These are phyloP conservation scores for Rhinophrynus dorsalis DNA, from an alignment of 2,797 vertebrate species.

Conservation along the genomic window DNA sequence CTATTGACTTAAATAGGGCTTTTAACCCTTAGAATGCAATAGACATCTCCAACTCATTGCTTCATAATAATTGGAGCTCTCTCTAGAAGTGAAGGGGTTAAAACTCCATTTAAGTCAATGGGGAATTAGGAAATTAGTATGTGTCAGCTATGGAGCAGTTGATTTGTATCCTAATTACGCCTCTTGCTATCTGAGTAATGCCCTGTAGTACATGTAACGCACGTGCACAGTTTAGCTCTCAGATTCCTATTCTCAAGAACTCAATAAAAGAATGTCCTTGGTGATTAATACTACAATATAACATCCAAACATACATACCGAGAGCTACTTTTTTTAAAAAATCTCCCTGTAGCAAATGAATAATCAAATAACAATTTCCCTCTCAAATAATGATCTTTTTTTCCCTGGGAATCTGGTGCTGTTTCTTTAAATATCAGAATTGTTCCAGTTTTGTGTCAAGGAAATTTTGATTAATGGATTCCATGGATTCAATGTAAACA, in stretches of 20 bases:
- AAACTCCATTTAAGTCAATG: no score
- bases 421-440: constrained; percentile 11
- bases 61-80: no score
- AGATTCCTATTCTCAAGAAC: not conserved
- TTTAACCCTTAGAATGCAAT: no score
- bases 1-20: no score
- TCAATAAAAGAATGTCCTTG: constrained; percentile 21
- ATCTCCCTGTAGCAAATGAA: constrained; percentile 22
- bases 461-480: constrained; percentile 39
- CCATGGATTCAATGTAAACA: constrained; percentile 42
- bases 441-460: constrained; percentile 38
- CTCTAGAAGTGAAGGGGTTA: no score
- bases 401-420: constrained; percentile 28
- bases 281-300: constrained; percentile 15
- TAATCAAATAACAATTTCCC: constrained; percentile 37
- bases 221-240: not conserved
- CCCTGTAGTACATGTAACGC: not conserved
- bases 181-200: no score
- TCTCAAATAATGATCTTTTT: constrained; percentile 29
- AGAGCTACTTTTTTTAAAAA: not conserved
- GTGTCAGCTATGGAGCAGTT: no score
- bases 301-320: constrained; percentile 22
- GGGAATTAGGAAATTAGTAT: no score
- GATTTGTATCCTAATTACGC: no score
- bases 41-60: no score